phyloP scores from a whole-genome alignment of 2,113 vertebrate genomes.

The Brachirus orientalis region DNA sequence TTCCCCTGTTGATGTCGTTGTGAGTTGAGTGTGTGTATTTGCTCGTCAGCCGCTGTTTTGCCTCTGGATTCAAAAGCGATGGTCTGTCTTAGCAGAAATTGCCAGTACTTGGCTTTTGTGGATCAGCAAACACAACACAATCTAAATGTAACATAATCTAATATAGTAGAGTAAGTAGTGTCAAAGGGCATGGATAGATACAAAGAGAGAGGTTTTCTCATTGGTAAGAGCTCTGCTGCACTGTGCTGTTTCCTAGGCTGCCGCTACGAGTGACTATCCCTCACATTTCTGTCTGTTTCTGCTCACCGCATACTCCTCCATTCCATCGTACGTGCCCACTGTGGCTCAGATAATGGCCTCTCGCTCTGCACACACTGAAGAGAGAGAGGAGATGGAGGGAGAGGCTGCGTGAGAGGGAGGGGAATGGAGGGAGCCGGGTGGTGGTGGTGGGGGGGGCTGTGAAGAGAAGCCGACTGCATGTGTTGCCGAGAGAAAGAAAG shows the following conservation, averaged over 20 bases:
- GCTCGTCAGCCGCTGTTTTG: constrained; percentile 37
- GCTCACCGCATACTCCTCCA: constrained; percentile 82
- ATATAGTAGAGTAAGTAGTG: constrained; percentile 30
- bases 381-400: constrained; percentile 74
- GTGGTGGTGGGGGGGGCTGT: constrained; percentile 72
- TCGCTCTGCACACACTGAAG: constrained; percentile 81
- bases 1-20: constrained; percentile 39
- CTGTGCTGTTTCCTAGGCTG: constrained; percentile 70
- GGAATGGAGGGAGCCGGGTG: constrained; percentile 54
- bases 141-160: constrained; percentile 30
- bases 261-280: constrained; percentile 62
- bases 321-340: constrained; percentile 86
- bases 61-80: constrained; percentile 27
- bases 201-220: constrained; percentile 54
- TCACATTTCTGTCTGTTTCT: constrained; percentile 70
- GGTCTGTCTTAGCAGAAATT: constrained; percentile 30
- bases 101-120: constrained; percentile 26
- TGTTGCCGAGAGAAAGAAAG: constrained; percentile 78
- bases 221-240: constrained; percentile 64
- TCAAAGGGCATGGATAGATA: constrained; percentile 40
- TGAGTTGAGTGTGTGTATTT: constrained; percentile 35
- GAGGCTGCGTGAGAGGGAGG: constrained; percentile 66
- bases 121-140: constrained; percentile 38
- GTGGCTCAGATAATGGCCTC: constrained; percentile 88
- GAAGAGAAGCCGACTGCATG: constrained; percentile 79